phyloP scores from a whole-genome alignment of 2,797 vertebrate genomes.

The Enteromius trimaculatus region DNA sequence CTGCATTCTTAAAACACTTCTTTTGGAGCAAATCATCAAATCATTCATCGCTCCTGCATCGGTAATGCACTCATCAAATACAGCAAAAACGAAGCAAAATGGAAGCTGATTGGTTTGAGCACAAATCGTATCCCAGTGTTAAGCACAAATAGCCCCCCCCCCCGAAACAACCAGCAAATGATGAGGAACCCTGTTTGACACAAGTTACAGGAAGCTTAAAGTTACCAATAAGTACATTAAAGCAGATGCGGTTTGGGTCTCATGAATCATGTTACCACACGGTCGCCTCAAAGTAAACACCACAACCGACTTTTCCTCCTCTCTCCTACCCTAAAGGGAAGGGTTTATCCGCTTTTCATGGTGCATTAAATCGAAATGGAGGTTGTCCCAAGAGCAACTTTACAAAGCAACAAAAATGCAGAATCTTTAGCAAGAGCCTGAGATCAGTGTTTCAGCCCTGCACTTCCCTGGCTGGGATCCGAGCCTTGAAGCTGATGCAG shows the following conservation, averaged over 20 bases:
- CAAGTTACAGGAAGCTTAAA: slow-evolving; percentile 16
- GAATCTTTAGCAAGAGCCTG: slow-evolving; percentile 41
- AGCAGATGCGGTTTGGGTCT: slow-evolving; percentile 23
- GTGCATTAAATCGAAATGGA: slow-evolving; percentile 39
- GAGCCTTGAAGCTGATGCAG: slow-evolving; percentile 38
- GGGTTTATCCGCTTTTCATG: slow-evolving; percentile 46
- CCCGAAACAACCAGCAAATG: background rate
- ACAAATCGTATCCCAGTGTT: background rate
- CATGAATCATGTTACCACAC: slow-evolving; percentile 12
- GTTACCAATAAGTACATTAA: slow-evolving; percentile 23
- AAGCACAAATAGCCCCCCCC: background rate
- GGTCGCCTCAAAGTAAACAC: slow-evolving; percentile 26
- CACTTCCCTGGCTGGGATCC: slow-evolving; percentile 38
- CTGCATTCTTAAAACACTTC: background rate
- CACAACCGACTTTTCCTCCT: slow-evolving; percentile 2
- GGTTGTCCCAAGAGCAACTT: slow-evolving; percentile 36
- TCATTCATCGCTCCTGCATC: background rate
- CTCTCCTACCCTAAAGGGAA: slow-evolving; percentile 24
- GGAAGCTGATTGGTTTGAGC: background rate
- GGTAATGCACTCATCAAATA: background rate
- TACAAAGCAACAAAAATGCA: slow-evolving; percentile 28
- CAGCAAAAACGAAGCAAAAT: background rate
- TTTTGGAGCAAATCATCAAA: background rate
- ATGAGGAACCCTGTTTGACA: slow-evolving; percentile 20
- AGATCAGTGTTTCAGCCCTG: slow-evolving; percentile 34